Evolutionary conservation across 2,797 vertebrate genomes (phyloP), one percentile per base, ranked within the genome.

Genomic region (Pseudomugil gertrudae): DNA sequence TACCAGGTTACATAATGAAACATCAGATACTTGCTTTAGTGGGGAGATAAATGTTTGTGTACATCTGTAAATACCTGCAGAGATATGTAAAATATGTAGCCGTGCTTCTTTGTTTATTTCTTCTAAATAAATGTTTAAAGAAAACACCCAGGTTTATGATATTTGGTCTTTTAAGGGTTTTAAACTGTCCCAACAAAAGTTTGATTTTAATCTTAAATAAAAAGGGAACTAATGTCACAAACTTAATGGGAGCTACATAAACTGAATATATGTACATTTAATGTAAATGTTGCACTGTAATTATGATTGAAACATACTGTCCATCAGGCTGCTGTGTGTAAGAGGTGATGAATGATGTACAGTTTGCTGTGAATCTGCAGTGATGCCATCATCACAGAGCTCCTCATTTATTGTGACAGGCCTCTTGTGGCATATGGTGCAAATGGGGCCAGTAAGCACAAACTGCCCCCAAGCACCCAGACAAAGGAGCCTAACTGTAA

Each of bases 401-500:
- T 62, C 58, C 57, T 91, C 76, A 91, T 90, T 21, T 45, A 77
- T 84, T 76, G 66, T 85, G 90, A 91, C 88, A 66, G 79, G 69
- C 59, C 80, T 72, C 66, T 57, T 0, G n/a, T 62, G 74, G 79
- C 90, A 92, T 89, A 90, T 90, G 90, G 87, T 9, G 47, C 74
- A 79, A 89, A 84, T 54, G 69, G 74, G 80, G 79, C 79, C 78
- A 80, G 72, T 71, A 50, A 64, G 65, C 72, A 76, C 86, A 80
- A 79, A 68, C 79, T 81, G 68, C 74, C 76, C 76, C 74, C 72
- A 43, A 81, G 71, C 73, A 72, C 60, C 58, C 65, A 81, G 78
- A 92, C 89, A 92, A 89, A 89, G 81, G 88, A 71, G 38, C 17
- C 62, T 70, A 83, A 90, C 79, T 63, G 76, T 73, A 90, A 88